A percentile compares a stretch with the other conserved stretches of the same genome.
These are phyloP conservation scores for Meandrina meandrites DNA, from an alignment of 92 coral and sea anemone genomes.

Conservation along the genomic window DNA sequence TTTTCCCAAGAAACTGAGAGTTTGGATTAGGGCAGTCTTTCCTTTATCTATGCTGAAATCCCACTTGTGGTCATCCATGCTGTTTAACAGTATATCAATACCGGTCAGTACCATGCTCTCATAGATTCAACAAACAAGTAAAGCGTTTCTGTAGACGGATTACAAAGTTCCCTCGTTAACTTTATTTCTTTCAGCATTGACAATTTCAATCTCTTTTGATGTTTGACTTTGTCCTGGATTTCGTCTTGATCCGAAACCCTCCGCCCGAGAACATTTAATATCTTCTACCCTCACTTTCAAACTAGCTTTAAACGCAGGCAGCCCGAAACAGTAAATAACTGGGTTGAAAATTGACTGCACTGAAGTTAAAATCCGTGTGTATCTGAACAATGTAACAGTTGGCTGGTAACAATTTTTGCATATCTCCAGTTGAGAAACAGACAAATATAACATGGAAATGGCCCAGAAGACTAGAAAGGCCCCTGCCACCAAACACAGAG, in stretches of 20 bases:
- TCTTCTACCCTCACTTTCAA: background rate
- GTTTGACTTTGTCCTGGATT: no score
- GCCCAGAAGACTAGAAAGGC: conserved; percentile 10
- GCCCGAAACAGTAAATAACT: conserved; percentile 9
- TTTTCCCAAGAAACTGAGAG: no score
- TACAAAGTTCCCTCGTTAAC: no score
- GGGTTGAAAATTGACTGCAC: conserved; percentile 9
- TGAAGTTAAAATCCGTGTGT: background rate
- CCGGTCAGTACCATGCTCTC: no score
- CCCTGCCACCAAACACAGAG: conserved; percentile 1
- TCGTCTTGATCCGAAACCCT: background rate
- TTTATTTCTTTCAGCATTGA: no score
- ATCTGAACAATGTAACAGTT: background rate
- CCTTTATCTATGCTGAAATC: no score
- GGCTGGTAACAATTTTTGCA: conserved; percentile 4
- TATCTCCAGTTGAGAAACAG: background rate
- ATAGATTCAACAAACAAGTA: no score
- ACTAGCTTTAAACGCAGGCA: background rate
- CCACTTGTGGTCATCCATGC: no score
- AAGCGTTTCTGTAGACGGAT: background rate
- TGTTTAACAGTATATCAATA: no score
- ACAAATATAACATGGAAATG: background rate
- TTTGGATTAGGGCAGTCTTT: no score
- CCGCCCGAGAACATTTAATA: background rate
- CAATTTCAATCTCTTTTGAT: no score